Percentiles rank a stretch among this genome's conserved stretches.
phyloP scores from a whole-genome alignment of 2,113 vertebrate species.

The Urocitellus parryii region DNA sequence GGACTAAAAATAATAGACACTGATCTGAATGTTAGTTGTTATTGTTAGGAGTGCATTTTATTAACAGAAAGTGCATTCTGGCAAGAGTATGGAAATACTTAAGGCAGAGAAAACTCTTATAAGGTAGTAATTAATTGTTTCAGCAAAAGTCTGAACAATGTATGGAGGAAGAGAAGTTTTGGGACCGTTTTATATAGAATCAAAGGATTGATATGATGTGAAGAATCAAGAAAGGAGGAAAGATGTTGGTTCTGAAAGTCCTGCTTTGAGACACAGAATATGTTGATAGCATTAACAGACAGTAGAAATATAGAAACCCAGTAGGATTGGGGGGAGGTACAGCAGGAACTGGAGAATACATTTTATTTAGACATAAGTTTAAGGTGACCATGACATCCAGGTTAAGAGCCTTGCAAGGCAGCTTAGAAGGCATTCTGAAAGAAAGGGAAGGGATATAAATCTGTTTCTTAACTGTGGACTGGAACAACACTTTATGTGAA shows the following conservation, averaged over 20 bases:
- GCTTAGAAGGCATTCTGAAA: neutral
- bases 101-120: neutral
- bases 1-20: neutral
- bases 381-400: neutral
- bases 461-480: neutral
- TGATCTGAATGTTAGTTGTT: neutral
- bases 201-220: neutral
- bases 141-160: neutral
- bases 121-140: neutral
- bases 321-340: neutral
- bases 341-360: neutral
- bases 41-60: neutral
- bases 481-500: neutral
- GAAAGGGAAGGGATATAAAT: neutral
- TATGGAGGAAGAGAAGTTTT: neutral
- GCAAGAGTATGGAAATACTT: too few relatives aligned
- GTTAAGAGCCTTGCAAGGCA: neutral
- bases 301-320: rapidly evolving
- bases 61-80: neutral
- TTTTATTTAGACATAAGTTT: neutral
- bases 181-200: neutral
- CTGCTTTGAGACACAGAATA: neutral
- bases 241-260: neutral
- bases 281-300: neutral
- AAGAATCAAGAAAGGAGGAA: neutral